A percentile compares a stretch with the other conserved stretches of the same genome.
phyloP scores from a whole-genome alignment of 2,888 invertebrate genomes.

The Lissocephala sabroskyi region DNA sequence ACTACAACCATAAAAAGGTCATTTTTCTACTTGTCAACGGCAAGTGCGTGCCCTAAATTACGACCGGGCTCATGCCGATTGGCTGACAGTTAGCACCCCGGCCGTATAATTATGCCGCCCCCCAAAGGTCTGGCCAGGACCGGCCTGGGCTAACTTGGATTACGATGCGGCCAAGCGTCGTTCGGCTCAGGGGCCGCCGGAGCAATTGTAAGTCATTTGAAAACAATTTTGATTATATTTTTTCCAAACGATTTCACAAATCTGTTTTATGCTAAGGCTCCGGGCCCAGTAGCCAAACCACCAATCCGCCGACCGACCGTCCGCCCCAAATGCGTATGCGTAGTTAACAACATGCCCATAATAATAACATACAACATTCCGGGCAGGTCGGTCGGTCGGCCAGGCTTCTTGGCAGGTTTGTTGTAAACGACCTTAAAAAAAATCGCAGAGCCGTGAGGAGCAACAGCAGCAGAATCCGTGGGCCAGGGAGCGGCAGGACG shows the following conservation, averaged over 20 bases:
- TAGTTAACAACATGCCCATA: constrained; percentile 65
- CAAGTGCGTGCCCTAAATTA: constrained; percentile 60
- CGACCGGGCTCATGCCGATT: constrained; percentile 45
- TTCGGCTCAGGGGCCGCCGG: neutral
- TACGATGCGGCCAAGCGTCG: too few species aligned
- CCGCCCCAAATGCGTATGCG: constrained; percentile 47
- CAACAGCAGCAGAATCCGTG: too few species aligned
- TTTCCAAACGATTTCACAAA: constrained; percentile 68
- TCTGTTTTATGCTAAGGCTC: constrained; percentile 50
- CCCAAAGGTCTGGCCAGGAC: neutral
- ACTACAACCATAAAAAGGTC: constrained; percentile 38
- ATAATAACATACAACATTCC: constrained; percentile 63
- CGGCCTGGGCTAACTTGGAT: too few species aligned
- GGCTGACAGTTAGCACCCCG: constrained; percentile 60
- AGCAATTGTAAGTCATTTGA: constrained; percentile 62
- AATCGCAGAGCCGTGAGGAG: constrained; percentile 19
- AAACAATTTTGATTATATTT: constrained; percentile 68
- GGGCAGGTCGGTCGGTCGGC: neutral
- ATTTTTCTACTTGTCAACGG: constrained; percentile 63
- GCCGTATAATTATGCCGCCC: constrained; percentile 44
- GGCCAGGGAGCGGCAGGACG: too few species aligned
- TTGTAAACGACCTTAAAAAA: constrained; percentile 63
- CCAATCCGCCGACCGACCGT: too few species aligned
- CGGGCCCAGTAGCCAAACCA: constrained; percentile 3
- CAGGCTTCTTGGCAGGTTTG: constrained; percentile 39